Base-by-base conservation (phyloP, 2,888 invertebrate species). In the Taenaris catops region DNA sequence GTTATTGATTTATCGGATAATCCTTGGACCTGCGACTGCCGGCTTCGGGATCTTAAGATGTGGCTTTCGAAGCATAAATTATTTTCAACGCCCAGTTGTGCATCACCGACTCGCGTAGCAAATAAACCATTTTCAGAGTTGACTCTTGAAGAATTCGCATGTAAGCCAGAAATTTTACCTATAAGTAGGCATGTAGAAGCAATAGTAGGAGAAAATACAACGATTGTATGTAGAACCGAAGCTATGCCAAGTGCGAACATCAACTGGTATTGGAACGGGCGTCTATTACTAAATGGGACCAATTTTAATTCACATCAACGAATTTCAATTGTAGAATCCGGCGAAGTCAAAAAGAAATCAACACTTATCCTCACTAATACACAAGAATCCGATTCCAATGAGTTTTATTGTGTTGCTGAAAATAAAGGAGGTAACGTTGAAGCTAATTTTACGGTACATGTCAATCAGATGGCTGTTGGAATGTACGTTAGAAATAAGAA, bases 11-110 rank as follows among this genome's bases (percentile, higher is more conserved):
- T 96, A 48, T 94, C 96, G 47, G 94, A 94, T 48, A 96, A 96
- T 72, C 95, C 94, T 0, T 96, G 96, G 96, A 90, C 92, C 43
- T 96, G 96, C 63, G 96, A 96, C 63, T 96, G 96, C 60, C 91
- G 94, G 10, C 70, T 96, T 38, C 88, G 96, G 28, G 92, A 93
- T 39, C 90, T 95, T 39, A 94, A 95, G 64, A 87, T 93, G 53
- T 96, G 96, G 96, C 78, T 96, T 45, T 90, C 91, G 29, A 91
- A 92, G 56, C 90, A 92, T 51, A 94, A 94, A 62, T 90, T 92
- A 52, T 89, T 92, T n/a, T 91, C 94, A 32, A 91, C 94, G 3
- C 95, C 96, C 0, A 76, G 91, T 10, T 96, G 96, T 60, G 89
- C 90, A 8, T 91, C 91, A 1, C 94, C 95, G 0, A 89, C 90